Conservation (phyloP, 2,113 vertebrate genomes). For the Taxidea taxus region DNA sequence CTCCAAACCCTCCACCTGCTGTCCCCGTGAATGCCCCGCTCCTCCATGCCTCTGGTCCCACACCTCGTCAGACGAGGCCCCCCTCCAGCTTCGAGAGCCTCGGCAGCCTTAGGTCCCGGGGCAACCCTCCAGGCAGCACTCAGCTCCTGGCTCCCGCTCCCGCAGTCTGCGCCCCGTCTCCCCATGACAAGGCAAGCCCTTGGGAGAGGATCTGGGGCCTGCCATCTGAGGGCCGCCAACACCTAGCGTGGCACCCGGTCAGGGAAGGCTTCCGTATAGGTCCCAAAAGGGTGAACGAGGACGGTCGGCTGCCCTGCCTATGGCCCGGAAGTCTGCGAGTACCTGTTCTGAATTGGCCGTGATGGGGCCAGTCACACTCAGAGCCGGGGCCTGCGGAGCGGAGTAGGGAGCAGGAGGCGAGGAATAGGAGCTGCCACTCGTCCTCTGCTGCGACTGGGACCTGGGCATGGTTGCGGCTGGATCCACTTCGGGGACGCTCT, state of each 20-base stretch:
- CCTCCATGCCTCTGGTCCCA: neutral
- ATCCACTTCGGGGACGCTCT: slow-evolving; percentile 93
- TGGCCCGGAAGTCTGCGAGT: slow-evolving; percentile 14
- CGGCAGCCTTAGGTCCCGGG: rapidly evolving
- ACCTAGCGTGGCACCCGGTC: neutral
- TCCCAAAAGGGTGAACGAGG: neutral
- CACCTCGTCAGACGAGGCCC: neutral
- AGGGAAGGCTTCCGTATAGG: neutral
- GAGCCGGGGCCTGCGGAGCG: slow-evolving; percentile 83
- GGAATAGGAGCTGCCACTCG: slow-evolving; percentile 81
- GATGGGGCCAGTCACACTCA: slow-evolving; percentile 90
- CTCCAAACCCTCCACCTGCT: neutral
- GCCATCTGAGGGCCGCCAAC: neutral
- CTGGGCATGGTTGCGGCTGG: slow-evolving; percentile 87
- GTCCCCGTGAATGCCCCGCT: neutral
- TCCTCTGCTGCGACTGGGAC: slow-evolving; percentile 84
- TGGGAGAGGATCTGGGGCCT: neutral
- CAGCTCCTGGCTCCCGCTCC: neutral
- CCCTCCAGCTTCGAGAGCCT: neutral
- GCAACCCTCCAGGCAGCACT: neutral
- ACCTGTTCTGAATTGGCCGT: slow-evolving; percentile 97
- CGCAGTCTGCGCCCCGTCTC: neutral
- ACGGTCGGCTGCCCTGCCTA: neutral
- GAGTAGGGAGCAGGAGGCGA: slow-evolving; percentile 80
- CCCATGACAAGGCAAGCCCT: neutral